Base-by-base conservation (phyloP, 1,140 invertebrate species). In the Archivesica marissinica region DNA sequence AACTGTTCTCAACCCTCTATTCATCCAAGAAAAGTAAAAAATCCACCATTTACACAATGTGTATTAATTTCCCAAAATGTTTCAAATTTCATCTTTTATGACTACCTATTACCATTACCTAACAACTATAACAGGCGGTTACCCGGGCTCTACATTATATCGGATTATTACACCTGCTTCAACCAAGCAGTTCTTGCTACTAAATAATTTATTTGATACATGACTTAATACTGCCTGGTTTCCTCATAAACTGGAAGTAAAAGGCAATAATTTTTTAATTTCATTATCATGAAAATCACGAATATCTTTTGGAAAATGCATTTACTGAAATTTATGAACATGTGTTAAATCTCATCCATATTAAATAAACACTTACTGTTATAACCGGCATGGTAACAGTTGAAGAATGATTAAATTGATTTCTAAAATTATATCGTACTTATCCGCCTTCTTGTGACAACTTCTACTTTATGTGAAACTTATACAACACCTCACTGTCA, bases 161-260 rank as follows among this genome's bases (percentile, higher is more conserved):
- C 59, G 38, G 59, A 64, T 64, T 64, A 64, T 64, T 25, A 64
- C 59, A 64, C 30, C 59, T 64, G 59, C 30, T 64, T 64, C 30
- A 64, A 64, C 59, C 59, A 64, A 64, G 15, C 9, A n/a, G 1
- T 15, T n/a, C 59, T 28, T 2, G 30, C 13, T 64, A 15, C 59
- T 64, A 64, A 35, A 64, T 17, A 17, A 6, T 64, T 64, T 64
- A 64, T 35, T 64, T 64, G 59, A 64, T 64, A 64, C 59, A 33
- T 64, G 59, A 64, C 38, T 64, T 64, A 64, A 33, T 64, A 33
- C 59, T 35, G 15, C 9, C 33, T n/a, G n/a, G 30, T 33, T 64
- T 64, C 30, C 33, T 9, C 59, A 64, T 64, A 64, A 64, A 64
- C 11, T 17, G 13, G 2, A 64, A 64, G 30, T 35, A 35, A 64